phyloP scores from a whole-genome alignment of 2,797 vertebrate species.

The Lepus townsendii region DNA sequence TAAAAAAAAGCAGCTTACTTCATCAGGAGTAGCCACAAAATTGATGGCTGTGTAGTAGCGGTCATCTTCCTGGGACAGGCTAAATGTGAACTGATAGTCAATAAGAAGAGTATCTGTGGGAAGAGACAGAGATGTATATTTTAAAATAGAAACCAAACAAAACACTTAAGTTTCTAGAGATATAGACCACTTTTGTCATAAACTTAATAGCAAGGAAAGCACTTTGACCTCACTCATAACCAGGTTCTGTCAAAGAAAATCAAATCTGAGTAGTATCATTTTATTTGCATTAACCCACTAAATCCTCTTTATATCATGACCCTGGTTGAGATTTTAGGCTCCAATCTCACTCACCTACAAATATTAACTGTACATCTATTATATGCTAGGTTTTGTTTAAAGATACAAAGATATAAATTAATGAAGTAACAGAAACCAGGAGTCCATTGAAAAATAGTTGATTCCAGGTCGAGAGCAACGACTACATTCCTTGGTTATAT shows the following conservation, averaged over 20 bases:
- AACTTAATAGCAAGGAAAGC: conserved; percentile 53
- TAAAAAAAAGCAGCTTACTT: conserved; percentile 89
- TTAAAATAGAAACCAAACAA: conserved; percentile 25
- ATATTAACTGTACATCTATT: conserved; percentile 22
- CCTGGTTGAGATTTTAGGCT: conserved; percentile 9
- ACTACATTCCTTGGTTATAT: not conserved
- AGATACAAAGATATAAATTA: conserved; percentile 29
- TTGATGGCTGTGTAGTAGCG: conserved; percentile 99
- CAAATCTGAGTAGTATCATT: conserved; percentile 1
- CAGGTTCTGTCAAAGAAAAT: conserved; percentile 40
- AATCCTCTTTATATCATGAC: not conserved
- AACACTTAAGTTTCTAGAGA: conserved; percentile 1
- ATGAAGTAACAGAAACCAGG: conserved; percentile 13
- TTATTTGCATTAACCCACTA: conserved; percentile 44
- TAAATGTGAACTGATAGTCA: conserved; percentile 99
- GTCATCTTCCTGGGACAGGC: conserved; percentile 98
- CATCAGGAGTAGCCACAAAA: conserved; percentile 98
- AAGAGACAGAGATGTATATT: conserved; percentile 59
- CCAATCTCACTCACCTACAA: conserved; percentile 17
- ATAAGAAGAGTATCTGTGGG: conserved; percentile 96
- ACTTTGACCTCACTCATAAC: conserved; percentile 16
- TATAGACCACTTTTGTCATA: conserved; percentile 6
- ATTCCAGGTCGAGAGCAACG: not conserved
- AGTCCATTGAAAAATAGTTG: conserved; percentile 10
- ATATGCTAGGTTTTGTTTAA: conserved; percentile 35